phyloP scores from a whole-genome alignment of 2,888 invertebrate genomes.

The Criorhina ranunculi region DNA sequence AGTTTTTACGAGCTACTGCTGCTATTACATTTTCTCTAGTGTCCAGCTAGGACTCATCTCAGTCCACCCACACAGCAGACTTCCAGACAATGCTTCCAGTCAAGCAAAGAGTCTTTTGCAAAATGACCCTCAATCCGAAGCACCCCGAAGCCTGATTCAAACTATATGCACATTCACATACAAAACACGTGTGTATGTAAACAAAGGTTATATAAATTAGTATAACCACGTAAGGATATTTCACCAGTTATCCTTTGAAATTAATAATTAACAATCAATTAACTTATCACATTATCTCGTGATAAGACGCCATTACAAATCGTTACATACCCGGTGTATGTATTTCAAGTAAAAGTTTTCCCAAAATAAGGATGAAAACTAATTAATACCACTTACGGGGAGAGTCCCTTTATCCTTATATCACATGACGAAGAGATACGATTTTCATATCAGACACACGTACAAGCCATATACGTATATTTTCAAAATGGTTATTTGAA shows the following conservation, averaged over 20 bases:
- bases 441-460: background rate
- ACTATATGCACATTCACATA: too few species aligned
- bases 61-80: too few species aligned
- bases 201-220: too few species aligned
- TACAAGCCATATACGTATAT: slow-evolving; percentile 33
- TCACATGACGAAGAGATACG: slow-evolving; percentile 7
- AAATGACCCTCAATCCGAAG: too few species aligned
- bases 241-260: slow-evolving; percentile 23
- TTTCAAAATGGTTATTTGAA: slow-evolving; percentile 43
- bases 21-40: too few species aligned
- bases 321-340: slow-evolving; percentile 7
- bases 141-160: too few species aligned
- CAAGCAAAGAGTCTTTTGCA: too few species aligned
- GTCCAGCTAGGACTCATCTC: too few species aligned
- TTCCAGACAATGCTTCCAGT: too few species aligned
- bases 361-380: slow-evolving; percentile 54
- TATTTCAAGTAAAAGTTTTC: slow-evolving; percentile 24
- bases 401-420: slow-evolving; percentile 21
- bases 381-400: slow-evolving; percentile 57
- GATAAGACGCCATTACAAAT: slow-evolving; percentile 57
- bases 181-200: too few species aligned
- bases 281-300: slow-evolving; percentile 62
- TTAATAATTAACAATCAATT: slow-evolving; percentile 63
- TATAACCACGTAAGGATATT: background rate
- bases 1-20: too few species aligned